Evolutionary conservation across 2,113 vertebrate genomes (phyloP).

Genomic region (Cichladusa arquata): DNA sequence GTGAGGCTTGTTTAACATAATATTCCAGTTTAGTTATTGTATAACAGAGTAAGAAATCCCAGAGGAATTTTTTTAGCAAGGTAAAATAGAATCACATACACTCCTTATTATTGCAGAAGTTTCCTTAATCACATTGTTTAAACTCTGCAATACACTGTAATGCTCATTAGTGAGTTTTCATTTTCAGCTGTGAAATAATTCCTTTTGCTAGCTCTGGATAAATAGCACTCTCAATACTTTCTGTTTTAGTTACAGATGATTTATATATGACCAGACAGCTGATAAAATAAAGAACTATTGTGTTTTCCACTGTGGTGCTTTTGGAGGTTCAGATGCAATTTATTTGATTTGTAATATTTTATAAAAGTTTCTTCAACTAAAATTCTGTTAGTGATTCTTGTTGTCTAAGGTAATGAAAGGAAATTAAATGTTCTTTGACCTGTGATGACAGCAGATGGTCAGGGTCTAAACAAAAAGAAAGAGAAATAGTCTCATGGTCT

Average conservation of each 20-base stretch:
- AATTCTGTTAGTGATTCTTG: slow-evolving; percentile 63
- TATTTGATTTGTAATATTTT: slow-evolving; percentile 79
- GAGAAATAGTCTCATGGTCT: neutral
- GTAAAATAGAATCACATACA: slow-evolving; percentile 66
- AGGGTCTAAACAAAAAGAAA: neutral
- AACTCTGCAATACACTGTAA: slow-evolving; percentile 75
- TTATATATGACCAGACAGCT: slow-evolving; percentile 78
- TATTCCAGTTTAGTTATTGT: slow-evolving; percentile 63
- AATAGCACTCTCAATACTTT: slow-evolving; percentile 59
- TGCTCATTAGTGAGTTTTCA: slow-evolving; percentile 78
- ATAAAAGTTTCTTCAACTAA: slow-evolving; percentile 73
- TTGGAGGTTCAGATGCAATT: slow-evolving; percentile 75
- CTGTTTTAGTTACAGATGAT: slow-evolving; percentile 67
- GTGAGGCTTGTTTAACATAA: slow-evolving; percentile 71
- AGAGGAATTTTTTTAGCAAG: slow-evolving; percentile 67
- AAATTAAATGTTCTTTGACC: slow-evolving; percentile 35
- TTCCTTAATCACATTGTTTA: slow-evolving; percentile 77
- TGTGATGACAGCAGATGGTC: slow-evolving; percentile 16
- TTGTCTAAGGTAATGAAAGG: slow-evolving; percentile 67
- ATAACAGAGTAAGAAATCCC: slow-evolving; percentile 71
- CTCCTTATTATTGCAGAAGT: slow-evolving; percentile 73
- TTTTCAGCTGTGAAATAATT: slow-evolving; percentile 77
- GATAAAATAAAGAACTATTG: slow-evolving; percentile 78
- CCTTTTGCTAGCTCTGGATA: slow-evolving; percentile 72
- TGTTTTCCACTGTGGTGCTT: slow-evolving; percentile 75